These are phyloP conservation scores for Aldrovandia affinis DNA, from an alignment of 2,797 vertebrate genomes.

Conservation along the genomic window DNA sequence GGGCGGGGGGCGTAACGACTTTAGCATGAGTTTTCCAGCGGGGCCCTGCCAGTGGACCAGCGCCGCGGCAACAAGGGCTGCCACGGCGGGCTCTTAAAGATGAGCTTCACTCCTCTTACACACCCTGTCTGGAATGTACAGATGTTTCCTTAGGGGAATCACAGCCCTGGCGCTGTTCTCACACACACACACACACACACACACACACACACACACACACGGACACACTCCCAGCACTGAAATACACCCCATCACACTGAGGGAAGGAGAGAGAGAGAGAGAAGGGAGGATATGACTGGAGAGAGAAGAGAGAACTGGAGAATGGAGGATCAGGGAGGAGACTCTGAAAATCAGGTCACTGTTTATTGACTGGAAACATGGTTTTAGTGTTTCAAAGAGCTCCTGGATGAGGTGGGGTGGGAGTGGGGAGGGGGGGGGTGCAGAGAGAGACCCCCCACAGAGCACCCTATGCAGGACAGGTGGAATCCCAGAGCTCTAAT, in stretches of 20 bases:
- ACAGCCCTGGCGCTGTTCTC: slow-evolving; percentile 56
- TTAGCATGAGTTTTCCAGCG: slow-evolving; percentile 73
- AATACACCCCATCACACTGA: neutral
- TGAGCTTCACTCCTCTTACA: slow-evolving; percentile 82
- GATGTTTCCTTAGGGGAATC: slow-evolving; percentile 89
- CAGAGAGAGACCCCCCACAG: too few species aligned
- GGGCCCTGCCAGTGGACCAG: slow-evolving; percentile 58
- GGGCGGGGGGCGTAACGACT: slow-evolving; percentile 64
- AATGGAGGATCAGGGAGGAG: neutral
- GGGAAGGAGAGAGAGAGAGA: too few species aligned
- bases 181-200: slow-evolving; percentile 53
- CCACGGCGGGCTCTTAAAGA: slow-evolving; percentile 70
- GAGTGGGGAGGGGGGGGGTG: too few species aligned
- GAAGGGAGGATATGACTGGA: neutral
- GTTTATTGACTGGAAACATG: neutral
- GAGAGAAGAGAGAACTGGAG: neutral
- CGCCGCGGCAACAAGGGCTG: slow-evolving; percentile 59
- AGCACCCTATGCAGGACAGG: too few species aligned
- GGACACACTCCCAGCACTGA: neutral
- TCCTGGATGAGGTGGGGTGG: neutral
- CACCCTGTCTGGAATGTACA: slow-evolving; percentile 93
- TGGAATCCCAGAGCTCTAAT: too few species aligned
- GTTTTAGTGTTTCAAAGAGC: neutral
- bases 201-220: slow-evolving; percentile 30
- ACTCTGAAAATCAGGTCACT: neutral